These are phyloP conservation scores for Typhlichthys eigenmanni DNA, from an alignment of 2,797 vertebrate species.

Conservation along the genomic window DNA sequence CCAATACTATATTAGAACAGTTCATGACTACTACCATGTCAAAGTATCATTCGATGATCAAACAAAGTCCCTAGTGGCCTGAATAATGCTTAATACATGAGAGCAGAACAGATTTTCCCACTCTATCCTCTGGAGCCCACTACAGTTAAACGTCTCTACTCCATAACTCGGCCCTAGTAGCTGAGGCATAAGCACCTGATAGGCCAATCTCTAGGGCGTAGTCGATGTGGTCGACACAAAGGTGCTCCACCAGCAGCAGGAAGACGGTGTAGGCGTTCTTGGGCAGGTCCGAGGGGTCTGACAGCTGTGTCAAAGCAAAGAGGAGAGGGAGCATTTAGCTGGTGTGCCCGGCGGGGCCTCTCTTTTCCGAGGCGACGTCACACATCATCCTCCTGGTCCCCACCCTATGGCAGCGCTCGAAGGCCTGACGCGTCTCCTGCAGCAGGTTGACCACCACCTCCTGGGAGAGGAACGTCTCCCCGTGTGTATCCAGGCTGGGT, in stretches of 20 bases:
- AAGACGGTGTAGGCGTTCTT: conserved; percentile 98
- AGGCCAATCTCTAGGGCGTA: conserved; percentile 98
- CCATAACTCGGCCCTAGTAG: background rate
- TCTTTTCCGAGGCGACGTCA: too few species aligned
- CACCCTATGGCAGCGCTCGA: conserved; percentile 97
- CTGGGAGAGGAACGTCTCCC: conserved; percentile 96
- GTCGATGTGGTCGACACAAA: conserved; percentile 98
- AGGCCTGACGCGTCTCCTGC: conserved; percentile 97
- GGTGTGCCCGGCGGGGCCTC: background rate
- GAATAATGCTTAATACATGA: too few species aligned
- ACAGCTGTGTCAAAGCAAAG: conserved; percentile 80
- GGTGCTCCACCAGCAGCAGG: conserved; percentile 94
- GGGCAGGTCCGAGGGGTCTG: conserved; percentile 95
- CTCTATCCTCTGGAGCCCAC: too few species aligned
- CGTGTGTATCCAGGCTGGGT: conserved; percentile 95
- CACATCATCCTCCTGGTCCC: conserved; percentile 10
- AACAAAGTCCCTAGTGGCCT: too few species aligned
- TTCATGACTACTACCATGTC: too few species aligned
- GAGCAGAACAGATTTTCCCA: too few species aligned
- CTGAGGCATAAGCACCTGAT: conserved; percentile 79
- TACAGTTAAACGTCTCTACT: too few species aligned
- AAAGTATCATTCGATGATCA: too few species aligned
- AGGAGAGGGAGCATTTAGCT: conserved; percentile 24
- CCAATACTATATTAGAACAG: too few species aligned
- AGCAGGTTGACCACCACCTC: conserved; percentile 97